A percentile compares a stretch with the other conserved stretches of the same genome.
Evolutionary conservation across 2,888 invertebrate genomes (phyloP).

Genomic region (Hemaris fuciformis): DNA sequence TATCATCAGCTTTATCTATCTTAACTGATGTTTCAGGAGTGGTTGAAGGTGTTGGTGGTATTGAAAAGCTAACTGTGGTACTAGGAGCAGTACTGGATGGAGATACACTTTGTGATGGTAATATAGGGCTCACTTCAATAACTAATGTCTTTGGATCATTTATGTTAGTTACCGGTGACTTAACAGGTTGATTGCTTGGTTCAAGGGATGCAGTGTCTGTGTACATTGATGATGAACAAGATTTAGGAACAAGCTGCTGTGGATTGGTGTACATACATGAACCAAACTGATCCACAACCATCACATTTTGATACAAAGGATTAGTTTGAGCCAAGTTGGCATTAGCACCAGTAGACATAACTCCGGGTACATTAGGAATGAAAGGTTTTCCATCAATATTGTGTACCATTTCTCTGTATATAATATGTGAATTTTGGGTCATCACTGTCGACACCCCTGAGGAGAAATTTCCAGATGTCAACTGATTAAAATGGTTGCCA

Average conservation of each 20-base stretch:
- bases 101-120: neutral
- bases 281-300: constrained; percentile 74
- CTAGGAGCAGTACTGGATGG: constrained; percentile 1
- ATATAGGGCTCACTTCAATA: constrained; percentile 69
- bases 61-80: neutral
- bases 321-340: constrained; percentile 63
- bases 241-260: constrained; percentile 56
- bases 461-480: constrained; percentile 55
- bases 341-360: constrained; percentile 53
- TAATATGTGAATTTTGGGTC: constrained; percentile 73
- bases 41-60: constrained; percentile 9
- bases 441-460: constrained; percentile 68
- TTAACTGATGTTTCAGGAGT: constrained; percentile 25
- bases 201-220: constrained; percentile 39
- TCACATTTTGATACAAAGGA: constrained; percentile 74
- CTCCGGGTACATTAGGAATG: constrained; percentile 62
- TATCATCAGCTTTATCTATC: constrained; percentile 28
- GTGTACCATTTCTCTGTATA: constrained; percentile 75
- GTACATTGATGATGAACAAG: constrained; percentile 50
- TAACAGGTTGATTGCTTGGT: constrained; percentile 39
- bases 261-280: constrained; percentile 71
- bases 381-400: constrained; percentile 71
- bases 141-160: constrained; percentile 66
- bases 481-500: constrained; percentile 58
- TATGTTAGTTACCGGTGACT: constrained; percentile 37